Base-by-base conservation (phyloP, 2,113 vertebrate genomes). In the Panthera tigris region DNA sequence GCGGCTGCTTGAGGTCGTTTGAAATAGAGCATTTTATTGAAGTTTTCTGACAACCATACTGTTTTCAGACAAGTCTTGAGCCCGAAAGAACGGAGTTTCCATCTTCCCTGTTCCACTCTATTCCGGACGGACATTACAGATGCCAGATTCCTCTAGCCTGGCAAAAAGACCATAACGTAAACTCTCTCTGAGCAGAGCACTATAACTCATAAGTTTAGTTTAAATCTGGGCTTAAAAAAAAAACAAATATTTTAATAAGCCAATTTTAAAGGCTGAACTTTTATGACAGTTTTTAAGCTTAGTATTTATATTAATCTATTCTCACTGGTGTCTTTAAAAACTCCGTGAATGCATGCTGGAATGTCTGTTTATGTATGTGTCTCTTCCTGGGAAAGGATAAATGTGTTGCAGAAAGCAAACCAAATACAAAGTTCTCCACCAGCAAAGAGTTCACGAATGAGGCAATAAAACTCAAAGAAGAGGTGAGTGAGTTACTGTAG, bases 361-460 rank as follows among this genome's bases (percentile, higher is more conserved):
- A 97, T 98, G 97, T 97, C 96, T 98, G 98, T 98, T 98, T 98
- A 97, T 87, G 57, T 98, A 98, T 93, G 3, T 88, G 97, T 98
- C 98, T 97, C 94, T 98, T 91, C 98, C 94, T 92, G 97, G 97
- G 98, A 98, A 97, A 98, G 98, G 82, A 97, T 74, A 88, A 98
- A 97, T 97, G 94, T 97, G 97, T 94, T 94, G 39, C 45, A 55
- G 11, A 84, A 92, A 74, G 63, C 84, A 95, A 92, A 98, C 79
- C 65, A n/a, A 97, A 88, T 36, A 1, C 57, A 1, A 57, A 52
- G 66, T 91, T 68, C 91, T 41, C 84, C 41, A 33, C 89, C 66
- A 91, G 97, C 95, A 79, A 89, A 94, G 14, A 3, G 95, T 19
- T 91, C 92, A 36, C 0, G 4, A 18, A 52, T 1, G 68, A 84